These are phyloP conservation scores for Cladopsammia gracilis DNA, from an alignment of 64 coral and sea anemone species.

Conservation along the genomic window DNA sequence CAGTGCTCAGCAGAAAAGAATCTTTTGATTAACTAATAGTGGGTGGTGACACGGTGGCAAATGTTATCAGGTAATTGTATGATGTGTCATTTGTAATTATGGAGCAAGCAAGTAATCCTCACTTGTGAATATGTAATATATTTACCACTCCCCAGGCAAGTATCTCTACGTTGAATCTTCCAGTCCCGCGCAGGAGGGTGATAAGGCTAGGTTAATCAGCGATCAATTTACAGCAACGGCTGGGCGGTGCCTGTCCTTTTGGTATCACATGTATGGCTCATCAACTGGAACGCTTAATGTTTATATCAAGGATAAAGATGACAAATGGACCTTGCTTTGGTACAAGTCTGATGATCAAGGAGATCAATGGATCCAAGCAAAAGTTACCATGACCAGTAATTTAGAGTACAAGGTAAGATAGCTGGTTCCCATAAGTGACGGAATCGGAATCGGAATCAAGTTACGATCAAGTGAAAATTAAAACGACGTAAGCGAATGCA, in stretches of 20 bases:
- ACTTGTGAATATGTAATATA: not conserved
- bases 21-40: no score
- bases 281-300: constrained; percentile 61
- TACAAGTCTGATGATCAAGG: constrained; percentile 67
- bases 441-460: no score
- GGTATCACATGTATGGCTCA: constrained; percentile 86
- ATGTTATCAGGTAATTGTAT: no score
- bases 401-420: constrained; percentile 44
- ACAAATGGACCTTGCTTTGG: constrained; percentile 18
- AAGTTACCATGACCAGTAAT: constrained; percentile 24
- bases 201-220: constrained; percentile 76
- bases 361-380: constrained; percentile 52
- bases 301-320: constrained; percentile 7
- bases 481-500: no score
- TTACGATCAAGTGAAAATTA: no score
- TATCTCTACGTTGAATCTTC: constrained; percentile 85
- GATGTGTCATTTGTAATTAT: no score
- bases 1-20: no score
- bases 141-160: constrained; percentile 25
- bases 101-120: not conserved
- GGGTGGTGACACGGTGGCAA: no score
- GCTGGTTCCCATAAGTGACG: not conserved
- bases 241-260: constrained; percentile 77
- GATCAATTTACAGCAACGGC: constrained; percentile 27
- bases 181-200: constrained; percentile 65